Evolutionary conservation across 1,140 invertebrate species (phyloP), one percentile per base, ranked within the genome.

Genomic region (Pseudoatta argentina): DNA sequence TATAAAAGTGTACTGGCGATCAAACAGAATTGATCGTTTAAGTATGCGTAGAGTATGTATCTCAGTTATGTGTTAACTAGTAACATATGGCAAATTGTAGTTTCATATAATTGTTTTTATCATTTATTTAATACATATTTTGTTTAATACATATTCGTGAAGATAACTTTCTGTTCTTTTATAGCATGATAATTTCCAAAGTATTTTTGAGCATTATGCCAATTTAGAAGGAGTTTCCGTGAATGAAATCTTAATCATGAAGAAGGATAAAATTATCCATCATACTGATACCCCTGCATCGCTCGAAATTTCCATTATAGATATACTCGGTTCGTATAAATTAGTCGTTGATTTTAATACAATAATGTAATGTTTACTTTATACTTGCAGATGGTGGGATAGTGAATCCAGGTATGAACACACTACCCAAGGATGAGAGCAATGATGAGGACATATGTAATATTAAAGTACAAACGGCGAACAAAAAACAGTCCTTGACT

Each of bases 381-480:
- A 24, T 34, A 67, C 82, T 88, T 79, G 6, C 30, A 95, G 94
- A 95, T 72, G 94, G 92, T 61, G 94, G 94, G 16, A 85, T 95
- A 53, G 71, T 94, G 6, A 91, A 90, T 53, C 87, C 87, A 51
- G 88, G 75, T 6, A 69, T 75, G 82, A 51, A 64, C 16, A 64
- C 21, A 8, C 10, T 76, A n/a, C 4, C 48, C 59, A 27, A 34
- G 2, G 72, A 73, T 51, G 10, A 61, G 21, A 51, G 73, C n/a
- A 61, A 51, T 0, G 34, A 86, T 3, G 63, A 89, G 14, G 72
- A 92, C 57, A 3, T 75, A 3, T 94, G 92, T 73, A 88, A 91
- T 73, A 93, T 95, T 71, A 95, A 95, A 92, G 83, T 95, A 21
- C 94, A 95, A 89, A 91, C 90, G 44, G 91, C 89, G 4, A 89